Evolutionary conservation across 2,113 vertebrate species (phyloP), one percentile per base, ranked within the genome.

Genomic region (Calyptommatus sinebrachiatus): DNA sequence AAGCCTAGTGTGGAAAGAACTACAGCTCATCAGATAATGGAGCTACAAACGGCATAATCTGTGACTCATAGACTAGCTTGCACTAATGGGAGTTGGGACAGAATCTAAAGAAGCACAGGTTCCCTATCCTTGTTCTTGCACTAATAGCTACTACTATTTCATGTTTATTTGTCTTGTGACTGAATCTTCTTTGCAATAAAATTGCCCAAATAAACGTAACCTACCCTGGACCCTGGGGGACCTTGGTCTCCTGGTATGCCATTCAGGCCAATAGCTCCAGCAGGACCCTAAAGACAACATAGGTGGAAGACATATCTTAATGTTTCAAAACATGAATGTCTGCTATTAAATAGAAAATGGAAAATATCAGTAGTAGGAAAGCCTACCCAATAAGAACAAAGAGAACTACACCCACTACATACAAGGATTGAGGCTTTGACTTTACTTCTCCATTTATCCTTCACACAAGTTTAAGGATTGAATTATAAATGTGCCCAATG

Each of bases 281-380:
- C 68, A 62, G 68, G 35, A 71, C 67, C 67, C 77, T 78, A 28
- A 71, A 78, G 45, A 57, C 65, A 78, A 78, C 3, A 46, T 7
- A 60, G 11, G 11, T 41, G 12, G 53, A n/a, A 18, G 29, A 8
- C n/a, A 16, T 20, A 26, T 22, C 46, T 26, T 22, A 57, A 41
- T 31, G 29, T 12, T 24, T 45, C 20, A 45, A 78, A 10, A 8
- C 21, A 26, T 12, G 24, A 1, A 53, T 20, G 2, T 18, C 18
- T 57, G 14, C 48, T 12, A 53, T 2, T 68, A 57, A 16, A 48
- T 16, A 8, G 48, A 16, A 77, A 18, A 22, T 41, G 29, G 35
- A 35, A 20, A 7, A 57, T 57, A 29, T 14, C 21, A 57, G 26
- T 10, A 1, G 70, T 50, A 72, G 50, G 26, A 14, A 57, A 57